Evolutionary conservation across 1,140 invertebrate species (phyloP).

Genomic region (Scaptomyza pallida): DNA sequence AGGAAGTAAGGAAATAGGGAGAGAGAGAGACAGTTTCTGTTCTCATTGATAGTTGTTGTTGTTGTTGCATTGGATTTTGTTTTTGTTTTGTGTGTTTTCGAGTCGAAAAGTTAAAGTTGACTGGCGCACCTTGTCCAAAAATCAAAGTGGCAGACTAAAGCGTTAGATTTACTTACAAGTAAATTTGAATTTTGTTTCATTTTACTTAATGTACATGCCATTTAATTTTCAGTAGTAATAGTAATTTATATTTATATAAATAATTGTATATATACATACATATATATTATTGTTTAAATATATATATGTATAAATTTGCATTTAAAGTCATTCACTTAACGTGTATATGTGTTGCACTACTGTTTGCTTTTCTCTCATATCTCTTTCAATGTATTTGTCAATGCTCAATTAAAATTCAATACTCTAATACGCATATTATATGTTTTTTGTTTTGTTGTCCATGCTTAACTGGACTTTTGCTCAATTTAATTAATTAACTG

Average conservation of each 20-base stretch:
- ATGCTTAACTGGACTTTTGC: slow-evolving; percentile 35
- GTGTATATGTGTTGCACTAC: slow-evolving; percentile 38
- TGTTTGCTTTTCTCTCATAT: slow-evolving; percentile 8
- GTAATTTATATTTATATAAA: slow-evolving; percentile 63
- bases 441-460: slow-evolving; percentile 15
- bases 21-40: slow-evolving; percentile 43
- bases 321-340: slow-evolving; percentile 51
- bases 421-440: slow-evolving; percentile 45
- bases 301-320: slow-evolving; percentile 37
- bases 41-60: slow-evolving; percentile 40
- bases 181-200: slow-evolving; percentile 56
- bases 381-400: slow-evolving; percentile 20
- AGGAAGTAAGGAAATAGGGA: slow-evolving; percentile 14
- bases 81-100: slow-evolving; percentile 22
- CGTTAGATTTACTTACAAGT: slow-evolving; percentile 75
- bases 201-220: slow-evolving; percentile 74
- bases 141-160: slow-evolving; percentile 82
- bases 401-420: slow-evolving; percentile 45
- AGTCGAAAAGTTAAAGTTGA: slow-evolving; percentile 67
- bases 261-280: slow-evolving; percentile 65
- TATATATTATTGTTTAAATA: slow-evolving; percentile 35
- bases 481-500: slow-evolving; percentile 44
- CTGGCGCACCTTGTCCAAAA: slow-evolving; percentile 78
- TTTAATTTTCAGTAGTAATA: slow-evolving; percentile 58
- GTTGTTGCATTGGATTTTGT: slow-evolving; percentile 8